A percentile compares a stretch with the other conserved stretches of the same genome.
Evolutionary conservation across 2,888 invertebrate genomes (phyloP).

Genomic region (Cephus spinipes): DNA sequence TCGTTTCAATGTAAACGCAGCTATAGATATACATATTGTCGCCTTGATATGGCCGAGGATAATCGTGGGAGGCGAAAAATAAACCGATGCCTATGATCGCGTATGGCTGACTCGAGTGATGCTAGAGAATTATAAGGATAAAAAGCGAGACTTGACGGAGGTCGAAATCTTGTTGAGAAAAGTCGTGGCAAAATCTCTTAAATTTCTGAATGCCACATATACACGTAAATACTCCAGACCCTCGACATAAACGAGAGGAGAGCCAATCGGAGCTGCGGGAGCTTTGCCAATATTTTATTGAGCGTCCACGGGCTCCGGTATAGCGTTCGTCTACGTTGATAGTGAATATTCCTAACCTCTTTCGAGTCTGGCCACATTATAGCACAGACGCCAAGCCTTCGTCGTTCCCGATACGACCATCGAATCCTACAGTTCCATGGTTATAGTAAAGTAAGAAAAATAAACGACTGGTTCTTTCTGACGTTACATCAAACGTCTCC

Average conservation of each 20-base stretch:
- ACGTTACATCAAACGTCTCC: neutral
- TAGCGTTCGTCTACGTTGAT: neutral
- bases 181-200: neutral
- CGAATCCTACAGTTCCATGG: neutral
- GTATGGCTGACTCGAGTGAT: neutral
- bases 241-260: neutral
- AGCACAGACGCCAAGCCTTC: neutral
- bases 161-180: neutral
- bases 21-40: neutral
- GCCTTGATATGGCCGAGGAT: neutral
- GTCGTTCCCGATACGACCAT: neutral
- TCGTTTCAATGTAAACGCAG: neutral
- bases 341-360: neutral
- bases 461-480: neutral
- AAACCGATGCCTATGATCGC: neutral
- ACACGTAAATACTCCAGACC: neutral
- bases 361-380: neutral
- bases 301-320: neutral
- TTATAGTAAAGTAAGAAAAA: neutral
- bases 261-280: neutral
- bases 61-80: neutral
- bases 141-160: too few relatives aligned
- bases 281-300: neutral
- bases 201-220: neutral
- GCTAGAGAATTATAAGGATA: too few relatives aligned